phyloP scores from a whole-genome alignment of 2,888 invertebrate species.

The Heliconius erato region DNA sequence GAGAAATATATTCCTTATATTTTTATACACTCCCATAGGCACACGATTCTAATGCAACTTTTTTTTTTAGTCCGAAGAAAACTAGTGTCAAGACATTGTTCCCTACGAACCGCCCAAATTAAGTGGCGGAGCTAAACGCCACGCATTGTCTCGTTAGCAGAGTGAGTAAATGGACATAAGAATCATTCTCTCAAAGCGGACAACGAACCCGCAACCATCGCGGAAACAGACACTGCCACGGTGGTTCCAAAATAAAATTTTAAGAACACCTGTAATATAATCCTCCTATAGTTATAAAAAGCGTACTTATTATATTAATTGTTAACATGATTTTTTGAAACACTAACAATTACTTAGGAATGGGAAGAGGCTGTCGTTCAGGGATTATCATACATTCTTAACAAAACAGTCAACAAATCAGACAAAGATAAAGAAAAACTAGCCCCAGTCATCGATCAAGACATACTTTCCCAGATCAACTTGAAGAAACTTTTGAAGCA shows the following conservation, averaged over 20 bases:
- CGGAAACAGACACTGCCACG: neutral
- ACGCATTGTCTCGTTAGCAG: no score
- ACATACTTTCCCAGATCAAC: constrained; percentile 74
- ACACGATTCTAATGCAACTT: no score
- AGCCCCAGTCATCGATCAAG: constrained; percentile 81
- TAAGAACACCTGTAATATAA: no score
- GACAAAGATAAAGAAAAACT: constrained; percentile 87
- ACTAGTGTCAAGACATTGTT: no score
- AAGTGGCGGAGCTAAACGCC: no score
- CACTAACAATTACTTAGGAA: constrained; percentile 85
- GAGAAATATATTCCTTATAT: no score
- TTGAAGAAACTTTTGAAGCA: constrained; percentile 80
- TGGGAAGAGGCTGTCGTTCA: constrained; percentile 93
- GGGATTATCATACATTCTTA: constrained; percentile 87
- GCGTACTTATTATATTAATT: neutral
- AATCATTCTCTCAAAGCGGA: neutral
- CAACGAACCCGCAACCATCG: neutral
- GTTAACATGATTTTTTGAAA: neutral
- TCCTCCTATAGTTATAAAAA: neutral
- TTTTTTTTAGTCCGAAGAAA: no score
- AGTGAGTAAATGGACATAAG: no score
- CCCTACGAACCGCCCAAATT: no score
- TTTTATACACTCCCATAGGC: no score
- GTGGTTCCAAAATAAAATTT: neutral
- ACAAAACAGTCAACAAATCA: constrained; percentile 87